phyloP scores from a whole-genome alignment of 2,888 invertebrate species.

The Creontiades dilutus region DNA sequence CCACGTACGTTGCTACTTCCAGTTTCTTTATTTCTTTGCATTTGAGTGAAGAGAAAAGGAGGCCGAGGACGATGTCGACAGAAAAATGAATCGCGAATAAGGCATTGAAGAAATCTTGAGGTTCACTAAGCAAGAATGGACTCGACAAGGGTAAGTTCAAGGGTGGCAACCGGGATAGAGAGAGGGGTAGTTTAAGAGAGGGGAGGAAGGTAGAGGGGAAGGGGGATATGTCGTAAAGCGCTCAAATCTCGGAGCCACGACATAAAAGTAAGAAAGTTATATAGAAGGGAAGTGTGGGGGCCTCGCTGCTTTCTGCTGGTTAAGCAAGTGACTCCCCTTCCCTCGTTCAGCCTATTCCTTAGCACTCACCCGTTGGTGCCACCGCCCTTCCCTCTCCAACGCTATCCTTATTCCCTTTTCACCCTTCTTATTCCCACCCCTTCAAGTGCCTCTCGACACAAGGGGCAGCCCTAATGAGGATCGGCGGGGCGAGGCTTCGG shows the following conservation, averaged over 20 bases:
- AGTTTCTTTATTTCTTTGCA: too few species aligned
- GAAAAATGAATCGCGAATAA: not conserved
- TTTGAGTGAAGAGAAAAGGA: too few species aligned
- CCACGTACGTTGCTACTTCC: too few species aligned
- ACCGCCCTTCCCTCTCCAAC: not conserved
- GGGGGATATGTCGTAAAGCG: conserved; percentile 20
- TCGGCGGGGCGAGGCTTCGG: not conserved
- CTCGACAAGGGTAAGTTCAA: not conserved
- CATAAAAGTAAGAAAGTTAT: conserved; percentile 42
- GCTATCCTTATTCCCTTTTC: conserved; percentile 31
- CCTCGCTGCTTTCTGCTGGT: conserved; percentile 53
- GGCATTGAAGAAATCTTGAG: not conserved
- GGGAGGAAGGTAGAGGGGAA: not conserved
- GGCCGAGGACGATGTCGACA: too few species aligned
- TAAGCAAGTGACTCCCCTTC: conserved; percentile 29
- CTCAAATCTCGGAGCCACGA: conserved; percentile 35
- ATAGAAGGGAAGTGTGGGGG: conserved; percentile 15
- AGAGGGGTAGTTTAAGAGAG: not conserved
- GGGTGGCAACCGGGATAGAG: not conserved
- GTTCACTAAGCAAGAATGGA: not conserved
- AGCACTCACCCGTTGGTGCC: not conserved
- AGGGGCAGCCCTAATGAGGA: conserved; percentile 55
- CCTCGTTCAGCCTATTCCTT: not conserved
- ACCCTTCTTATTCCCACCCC: conserved; percentile 52
- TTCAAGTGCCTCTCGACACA: conserved; percentile 59